A percentile compares a stretch with the other conserved stretches of the same genome.
phyloP scores from a whole-genome alignment of 2,797 vertebrate species.

The Holocentrus rufus region DNA sequence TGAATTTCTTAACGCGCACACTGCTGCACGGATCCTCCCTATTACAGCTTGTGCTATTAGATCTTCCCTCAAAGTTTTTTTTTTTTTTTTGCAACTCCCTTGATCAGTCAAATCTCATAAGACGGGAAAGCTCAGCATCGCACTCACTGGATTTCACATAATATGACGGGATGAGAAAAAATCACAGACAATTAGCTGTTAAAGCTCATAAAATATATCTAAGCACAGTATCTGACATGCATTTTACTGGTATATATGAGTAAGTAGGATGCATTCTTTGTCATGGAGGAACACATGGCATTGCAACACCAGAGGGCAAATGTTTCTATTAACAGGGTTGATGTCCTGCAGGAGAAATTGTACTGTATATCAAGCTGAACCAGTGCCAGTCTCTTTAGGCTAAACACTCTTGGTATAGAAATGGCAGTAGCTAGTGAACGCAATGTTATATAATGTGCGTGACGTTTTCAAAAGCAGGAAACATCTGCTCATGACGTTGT shows the following conservation, averaged over 20 bases:
- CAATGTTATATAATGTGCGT: neutral
- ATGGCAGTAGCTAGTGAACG: neutral
- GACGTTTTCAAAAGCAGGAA: too few relatives aligned
- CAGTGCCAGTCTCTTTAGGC: neutral
- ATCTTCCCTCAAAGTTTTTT: neutral
- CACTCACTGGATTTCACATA: conserved; percentile 2
- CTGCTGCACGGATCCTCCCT: too few relatives aligned
- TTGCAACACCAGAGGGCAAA: neutral
- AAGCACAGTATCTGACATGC: too few relatives aligned
- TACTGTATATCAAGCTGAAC: neutral
- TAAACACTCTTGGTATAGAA: neutral
- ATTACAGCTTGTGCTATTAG: too few relatives aligned
- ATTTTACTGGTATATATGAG: neutral
- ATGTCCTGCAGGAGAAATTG: neutral
- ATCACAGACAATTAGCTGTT: too few relatives aligned
- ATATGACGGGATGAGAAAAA: too few relatives aligned
- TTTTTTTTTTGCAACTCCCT: conserved; percentile 1
- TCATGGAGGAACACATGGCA: conserved; percentile 1
- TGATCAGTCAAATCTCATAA: too few relatives aligned
- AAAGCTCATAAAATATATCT: too few relatives aligned
- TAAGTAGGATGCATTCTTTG: neutral
- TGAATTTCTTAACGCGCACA: too few relatives aligned
- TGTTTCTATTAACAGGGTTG: neutral
- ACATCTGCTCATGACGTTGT: too few relatives aligned
- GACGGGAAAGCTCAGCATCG: neutral